These are phyloP conservation scores for Tachina grossa DNA, from an alignment of 2,888 invertebrate species.

Conservation along the genomic window DNA sequence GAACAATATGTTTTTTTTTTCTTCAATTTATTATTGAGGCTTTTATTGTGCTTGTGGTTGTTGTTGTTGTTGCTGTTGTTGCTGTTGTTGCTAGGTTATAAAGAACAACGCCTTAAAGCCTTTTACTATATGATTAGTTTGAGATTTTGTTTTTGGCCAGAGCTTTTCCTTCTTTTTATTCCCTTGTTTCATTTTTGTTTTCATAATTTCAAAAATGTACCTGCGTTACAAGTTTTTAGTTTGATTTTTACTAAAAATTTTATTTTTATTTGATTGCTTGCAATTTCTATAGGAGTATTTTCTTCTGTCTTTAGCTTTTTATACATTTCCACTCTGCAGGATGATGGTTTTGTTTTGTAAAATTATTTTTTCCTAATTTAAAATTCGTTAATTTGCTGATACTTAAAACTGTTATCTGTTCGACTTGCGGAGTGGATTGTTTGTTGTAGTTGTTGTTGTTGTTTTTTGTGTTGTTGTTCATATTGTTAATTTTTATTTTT, in stretches of 20 bases:
- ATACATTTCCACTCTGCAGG: not conserved
- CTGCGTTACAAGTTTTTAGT: slow-evolving; percentile 61
- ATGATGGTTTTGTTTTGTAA: slow-evolving; percentile 29
- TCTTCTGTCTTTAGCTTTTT: not conserved
- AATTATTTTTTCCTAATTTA: slow-evolving; percentile 66
- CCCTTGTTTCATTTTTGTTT: slow-evolving; percentile 24
- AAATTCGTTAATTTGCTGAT: slow-evolving; percentile 71
- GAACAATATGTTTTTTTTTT: slow-evolving; percentile 31
- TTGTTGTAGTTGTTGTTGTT: slow-evolving; percentile 15
- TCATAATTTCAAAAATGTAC: slow-evolving; percentile 47
- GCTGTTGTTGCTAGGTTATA: slow-evolving; percentile 74
- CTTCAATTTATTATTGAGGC: slow-evolving; percentile 45
- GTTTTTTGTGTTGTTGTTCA: slow-evolving; percentile 15
- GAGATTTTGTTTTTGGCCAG: not conserved
- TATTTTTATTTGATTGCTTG: slow-evolving; percentile 71
- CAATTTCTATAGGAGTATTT: slow-evolving; percentile 22
- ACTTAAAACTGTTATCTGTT: slow-evolving; percentile 66
- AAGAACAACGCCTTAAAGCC: slow-evolving; percentile 76
- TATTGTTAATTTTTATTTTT: slow-evolving; percentile 45
- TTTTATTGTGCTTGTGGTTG: slow-evolving; percentile 10
- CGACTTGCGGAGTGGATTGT: slow-evolving; percentile 11
- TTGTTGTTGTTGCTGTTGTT: slow-evolving; percentile 22
- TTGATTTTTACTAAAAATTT: slow-evolving; percentile 62
- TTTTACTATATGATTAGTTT: slow-evolving; percentile 67
- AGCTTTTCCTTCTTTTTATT: slow-evolving; percentile 31